Evolutionary conservation across 2,113 vertebrate species (phyloP), one percentile per base, ranked within the genome.

Genomic region (Grus americana): DNA sequence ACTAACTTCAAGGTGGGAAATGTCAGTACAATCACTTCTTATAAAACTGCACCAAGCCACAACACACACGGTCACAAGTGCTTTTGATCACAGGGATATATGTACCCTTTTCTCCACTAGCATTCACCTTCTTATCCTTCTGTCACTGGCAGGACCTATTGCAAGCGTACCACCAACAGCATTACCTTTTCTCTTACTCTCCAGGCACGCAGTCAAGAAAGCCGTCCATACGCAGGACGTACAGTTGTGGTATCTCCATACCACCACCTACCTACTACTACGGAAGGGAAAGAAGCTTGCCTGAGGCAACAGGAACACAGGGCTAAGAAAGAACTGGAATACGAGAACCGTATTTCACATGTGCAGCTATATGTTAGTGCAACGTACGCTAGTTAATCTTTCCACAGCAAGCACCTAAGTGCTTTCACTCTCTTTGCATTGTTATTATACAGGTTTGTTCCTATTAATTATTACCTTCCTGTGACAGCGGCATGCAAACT

Each of bases 381-480:
- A 86, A 58, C 0, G 4, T 15, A 70, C 38, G 18, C 83, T 18
- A 75, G 70, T 19, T 95, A 84, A 80, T 65, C 49, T 82, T 58
- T 67, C n/a, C 63, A 57, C 32, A 68, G 79, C 59, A 79, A 88
- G 42, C 9, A 57, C n/a, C n/a, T 61, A 52, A 82, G 42, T 20
- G 42, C 59, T 90, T 90, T 82, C 58, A 32, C 55, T 82, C 72
- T 88, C 50, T 74, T 86, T 70, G 72, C 81, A 54, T 16, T 63
- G 65, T 67, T 87, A 80, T 38, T 42, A 38, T 5, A 86, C 27
- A 79, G 21, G 24, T 65, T 90, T 54, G 32, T 11, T 92, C 61
- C 72, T 38, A 96, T 95, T 95, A 95, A 94, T 94, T 73, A 95
- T 95, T 88, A 94, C 90, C 82, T 81, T 79, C 71, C 46, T 2